These are phyloP conservation scores for Microtus obscurus DNA, from an alignment of 2,797 vertebrate species.

Conservation along the genomic window DNA sequence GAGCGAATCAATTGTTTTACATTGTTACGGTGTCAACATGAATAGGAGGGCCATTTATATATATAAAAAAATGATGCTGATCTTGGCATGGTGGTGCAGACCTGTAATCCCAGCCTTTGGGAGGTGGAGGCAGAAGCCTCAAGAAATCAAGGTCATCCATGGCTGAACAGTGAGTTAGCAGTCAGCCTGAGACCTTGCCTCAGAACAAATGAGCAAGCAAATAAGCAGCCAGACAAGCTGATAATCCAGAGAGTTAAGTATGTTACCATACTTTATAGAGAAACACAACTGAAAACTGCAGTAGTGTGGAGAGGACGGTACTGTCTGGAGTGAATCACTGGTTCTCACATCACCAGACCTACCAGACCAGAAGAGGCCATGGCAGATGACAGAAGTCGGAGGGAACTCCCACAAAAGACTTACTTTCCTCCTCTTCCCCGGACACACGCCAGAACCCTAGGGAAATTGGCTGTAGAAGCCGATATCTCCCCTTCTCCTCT, in stretches of 20 bases:
- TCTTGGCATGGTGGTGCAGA: background rate
- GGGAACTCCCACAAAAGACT: background rate
- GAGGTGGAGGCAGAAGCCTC: background rate
- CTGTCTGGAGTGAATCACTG: background rate
- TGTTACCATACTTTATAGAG: slow-evolving; percentile 26
- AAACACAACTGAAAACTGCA: background rate
- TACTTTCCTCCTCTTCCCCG: background rate
- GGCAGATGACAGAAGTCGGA: background rate
- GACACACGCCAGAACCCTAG: background rate
- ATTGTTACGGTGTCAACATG: background rate
- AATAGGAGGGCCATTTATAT: background rate
- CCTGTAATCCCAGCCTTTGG: background rate
- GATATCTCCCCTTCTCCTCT: background rate
- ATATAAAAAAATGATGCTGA: background rate
- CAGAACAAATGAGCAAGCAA: background rate
- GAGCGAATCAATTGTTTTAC: slow-evolving; percentile 6
- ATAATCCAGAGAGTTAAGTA: slow-evolving; percentile 16
- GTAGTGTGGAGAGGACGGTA: background rate
- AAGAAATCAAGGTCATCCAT: background rate
- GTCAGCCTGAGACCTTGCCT: background rate
- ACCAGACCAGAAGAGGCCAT: background rate
- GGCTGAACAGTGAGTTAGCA: background rate
- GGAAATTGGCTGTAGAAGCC: background rate
- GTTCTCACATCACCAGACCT: background rate
- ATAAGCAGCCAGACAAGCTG: background rate